These are phyloP conservation scores for Hecatera dysodea DNA, from an alignment of 2,888 invertebrate genomes.

Conservation along the genomic window DNA sequence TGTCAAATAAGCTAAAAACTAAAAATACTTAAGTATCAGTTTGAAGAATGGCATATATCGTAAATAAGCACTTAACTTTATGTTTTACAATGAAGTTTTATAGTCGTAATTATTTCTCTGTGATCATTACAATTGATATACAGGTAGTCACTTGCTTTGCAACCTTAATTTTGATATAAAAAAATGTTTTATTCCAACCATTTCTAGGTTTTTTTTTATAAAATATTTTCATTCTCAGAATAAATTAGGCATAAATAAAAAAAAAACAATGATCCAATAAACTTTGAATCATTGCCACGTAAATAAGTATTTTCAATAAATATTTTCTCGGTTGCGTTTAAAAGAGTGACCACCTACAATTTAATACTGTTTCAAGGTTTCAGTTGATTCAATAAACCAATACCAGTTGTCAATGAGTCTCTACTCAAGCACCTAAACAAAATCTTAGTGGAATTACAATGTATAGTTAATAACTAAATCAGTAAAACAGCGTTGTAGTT, in stretches of 20 bases:
- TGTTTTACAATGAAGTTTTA: background rate
- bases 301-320: background rate
- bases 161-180: background rate
- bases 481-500: constrained; percentile 1
- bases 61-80: background rate
- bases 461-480: background rate
- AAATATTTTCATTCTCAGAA: background rate
- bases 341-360: background rate
- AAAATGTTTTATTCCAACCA: constrained; percentile 1
- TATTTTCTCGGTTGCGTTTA: background rate
- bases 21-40: constrained; percentile 5
- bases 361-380: constrained; percentile 13
- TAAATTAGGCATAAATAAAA: background rate
- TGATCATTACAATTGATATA: background rate
- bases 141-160: background rate
- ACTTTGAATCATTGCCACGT: no score
- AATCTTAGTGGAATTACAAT: constrained; percentile 4
- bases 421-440: background rate
- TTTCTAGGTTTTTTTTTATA: background rate
- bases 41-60: background rate
- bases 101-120: constrained; percentile 5
- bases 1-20: constrained; percentile 19
- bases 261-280: no score
- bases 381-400: background rate
- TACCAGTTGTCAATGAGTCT: background rate